Evolutionary conservation across 2,113 vertebrate genomes (phyloP).

Genomic region (Colius striatus): DNA sequence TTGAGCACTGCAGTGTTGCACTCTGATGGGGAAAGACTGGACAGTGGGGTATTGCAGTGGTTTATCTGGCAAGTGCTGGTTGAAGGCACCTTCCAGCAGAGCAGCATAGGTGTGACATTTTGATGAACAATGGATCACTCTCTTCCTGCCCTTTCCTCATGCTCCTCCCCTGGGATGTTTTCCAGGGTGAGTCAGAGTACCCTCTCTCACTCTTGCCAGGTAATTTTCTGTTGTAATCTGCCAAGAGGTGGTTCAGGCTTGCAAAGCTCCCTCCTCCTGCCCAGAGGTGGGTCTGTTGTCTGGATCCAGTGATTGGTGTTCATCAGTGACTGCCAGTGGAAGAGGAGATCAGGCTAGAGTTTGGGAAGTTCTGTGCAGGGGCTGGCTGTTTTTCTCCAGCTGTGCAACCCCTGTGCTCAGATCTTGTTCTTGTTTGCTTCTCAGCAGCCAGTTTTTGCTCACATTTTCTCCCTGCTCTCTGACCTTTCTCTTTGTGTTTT

Average conservation of each 20-base stretch:
- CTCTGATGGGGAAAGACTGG: background rate
- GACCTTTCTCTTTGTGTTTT: background rate
- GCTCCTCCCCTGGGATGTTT: background rate
- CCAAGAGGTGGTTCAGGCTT: background rate
- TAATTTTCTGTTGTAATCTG: accelerated
- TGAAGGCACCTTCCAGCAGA: background rate
- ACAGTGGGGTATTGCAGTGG: accelerated
- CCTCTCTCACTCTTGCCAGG: background rate
- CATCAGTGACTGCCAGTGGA: background rate
- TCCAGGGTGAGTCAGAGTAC: background rate
- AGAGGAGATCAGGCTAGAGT: background rate
- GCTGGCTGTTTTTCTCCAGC: background rate
- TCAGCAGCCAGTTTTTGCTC: background rate
- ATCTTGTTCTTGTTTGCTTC: background rate
- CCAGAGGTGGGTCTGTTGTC: background rate
- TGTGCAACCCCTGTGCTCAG: accelerated
- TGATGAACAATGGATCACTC: background rate
- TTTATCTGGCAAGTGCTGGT: background rate
- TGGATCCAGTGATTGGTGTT: accelerated
- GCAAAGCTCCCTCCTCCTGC: background rate
- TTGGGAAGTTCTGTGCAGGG: background rate
- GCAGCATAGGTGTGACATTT: background rate
- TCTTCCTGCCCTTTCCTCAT: background rate
- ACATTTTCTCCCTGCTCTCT: background rate
- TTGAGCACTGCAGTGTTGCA: background rate